Base-by-base conservation (phyloP, 2,888 invertebrate species). In the Parapristionchus giblindavisi region DNA sequence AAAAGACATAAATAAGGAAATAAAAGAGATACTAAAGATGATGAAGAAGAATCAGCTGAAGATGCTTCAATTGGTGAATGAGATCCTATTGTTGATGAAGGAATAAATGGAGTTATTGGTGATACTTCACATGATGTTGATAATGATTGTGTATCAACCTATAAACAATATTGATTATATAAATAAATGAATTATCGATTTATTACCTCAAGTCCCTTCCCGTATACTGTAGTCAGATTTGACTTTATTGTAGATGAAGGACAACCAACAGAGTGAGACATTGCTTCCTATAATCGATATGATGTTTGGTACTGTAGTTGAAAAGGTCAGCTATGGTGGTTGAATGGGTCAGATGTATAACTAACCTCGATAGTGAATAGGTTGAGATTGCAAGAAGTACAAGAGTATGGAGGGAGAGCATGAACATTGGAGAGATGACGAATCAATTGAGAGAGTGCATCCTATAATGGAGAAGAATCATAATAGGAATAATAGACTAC, bases 331-430 rank as follows among this genome's bases (percentile, higher is more conserved):
- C n/a, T 14, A 6, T 54, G 54, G 48, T 48, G 11, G 11, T 48
- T 48, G 48, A 21, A 14, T 21, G 11, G 11, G 11, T 11, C 11
- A 14, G 6, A n/a, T 54, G 6, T 17, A 54, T 54, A 14, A n/a
- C 8, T 14, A 11, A 61, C 61, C 66, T 70, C 70, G 24, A 70
- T 56, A 5, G 70, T 24, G 5, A 5, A 1, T 21, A 70, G 17
- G n/a, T 5, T 4, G 1, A 24, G 36, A 52, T 24, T 56, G 11
- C 81, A 79, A 74, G 85, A 86, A 17, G 78, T 60, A 61, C 86
- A 86, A 21, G 83, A 83, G 75, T 84, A 86, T 21, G 86, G 85
- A 14, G 83, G 75, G 11, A 81, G 77, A 58, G 77, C 65, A 76
- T 86, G 86, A 3, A 78, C 78, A 21, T 77, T 71, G 24, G 65